phyloP scores from a whole-genome alignment of 2,888 invertebrate species.

The Caenorhabditis panamensis region DNA sequence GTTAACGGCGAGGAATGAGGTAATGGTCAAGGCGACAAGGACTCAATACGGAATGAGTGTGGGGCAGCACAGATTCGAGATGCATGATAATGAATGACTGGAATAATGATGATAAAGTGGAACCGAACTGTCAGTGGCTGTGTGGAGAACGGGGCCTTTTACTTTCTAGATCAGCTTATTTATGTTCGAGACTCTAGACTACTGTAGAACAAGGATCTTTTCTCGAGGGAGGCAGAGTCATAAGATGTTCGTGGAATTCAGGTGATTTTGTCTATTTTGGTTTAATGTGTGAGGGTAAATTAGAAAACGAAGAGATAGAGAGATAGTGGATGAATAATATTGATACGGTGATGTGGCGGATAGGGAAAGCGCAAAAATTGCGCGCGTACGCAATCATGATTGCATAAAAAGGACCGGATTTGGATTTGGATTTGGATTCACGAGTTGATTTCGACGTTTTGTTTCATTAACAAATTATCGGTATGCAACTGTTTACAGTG shows the following conservation, averaged over 20 bases:
- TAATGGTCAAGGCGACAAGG: constrained; percentile 44
- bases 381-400: constrained; percentile 57
- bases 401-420: constrained; percentile 61
- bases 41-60: constrained; percentile 34
- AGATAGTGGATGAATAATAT: constrained; percentile 39
- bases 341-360: constrained; percentile 40
- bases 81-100: constrained; percentile 9
- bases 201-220: neutral
- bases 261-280: constrained; percentile 34
- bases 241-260: constrained; percentile 24
- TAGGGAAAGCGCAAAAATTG: constrained; percentile 34
- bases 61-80: constrained; percentile 4
- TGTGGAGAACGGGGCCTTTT: constrained; percentile 1
- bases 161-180: constrained; percentile 15
- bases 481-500: constrained; percentile 35
- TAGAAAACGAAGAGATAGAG: constrained; percentile 8
- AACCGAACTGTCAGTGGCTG: constrained; percentile 21
- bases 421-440: too few relatives aligned
- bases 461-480: constrained; percentile 54
- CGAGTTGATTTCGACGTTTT: constrained; percentile 16
- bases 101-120: constrained; percentile 45
- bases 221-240: constrained; percentile 13
- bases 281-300: constrained; percentile 1
- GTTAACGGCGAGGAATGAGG: constrained; percentile 55
- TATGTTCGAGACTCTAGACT: constrained; percentile 1